Percentiles rank a stretch among this genome's conserved stretches.
Evolutionary conservation across 2,113 vertebrate genomes (phyloP).

Genomic region (Prionailurus bengalensis): DNA sequence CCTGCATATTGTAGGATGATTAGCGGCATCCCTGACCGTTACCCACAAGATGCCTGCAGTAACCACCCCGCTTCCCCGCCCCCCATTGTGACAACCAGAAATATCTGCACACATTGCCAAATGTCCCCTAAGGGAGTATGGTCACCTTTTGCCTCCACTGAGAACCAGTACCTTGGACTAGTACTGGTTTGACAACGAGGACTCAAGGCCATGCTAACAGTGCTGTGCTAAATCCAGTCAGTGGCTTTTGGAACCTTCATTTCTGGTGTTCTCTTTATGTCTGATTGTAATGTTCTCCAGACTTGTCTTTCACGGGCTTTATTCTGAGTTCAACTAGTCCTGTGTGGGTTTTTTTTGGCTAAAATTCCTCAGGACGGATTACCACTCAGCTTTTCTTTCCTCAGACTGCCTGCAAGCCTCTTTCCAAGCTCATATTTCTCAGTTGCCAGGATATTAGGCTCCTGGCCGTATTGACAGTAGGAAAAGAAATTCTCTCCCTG

Average conservation of each 20-base stretch:
- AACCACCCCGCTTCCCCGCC: neutral
- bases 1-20: neutral
- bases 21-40: neutral
- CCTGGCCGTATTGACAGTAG: constrained; percentile 43
- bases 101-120: neutral
- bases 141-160: neutral
- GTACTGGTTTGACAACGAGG: neutral
- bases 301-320: constrained; percentile 59
- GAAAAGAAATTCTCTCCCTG: constrained; percentile 60
- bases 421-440: constrained; percentile 78
- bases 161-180: neutral
- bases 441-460: constrained; percentile 66
- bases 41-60: neutral
- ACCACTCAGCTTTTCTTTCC: constrained; percentile 68
- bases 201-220: neutral
- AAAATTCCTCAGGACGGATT: constrained; percentile 68
- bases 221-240: neutral
- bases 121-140: neutral
- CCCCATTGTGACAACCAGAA: neutral
- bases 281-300: constrained; percentile 63
- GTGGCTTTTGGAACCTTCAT: constrained; percentile 24
- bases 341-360: constrained; percentile 45
- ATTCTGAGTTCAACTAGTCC: constrained; percentile 43
- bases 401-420: constrained; percentile 48
- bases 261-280: constrained; percentile 57